Base-by-base conservation (phyloP, 2,888 invertebrate genomes). In the Drosophila sordidula region DNA sequence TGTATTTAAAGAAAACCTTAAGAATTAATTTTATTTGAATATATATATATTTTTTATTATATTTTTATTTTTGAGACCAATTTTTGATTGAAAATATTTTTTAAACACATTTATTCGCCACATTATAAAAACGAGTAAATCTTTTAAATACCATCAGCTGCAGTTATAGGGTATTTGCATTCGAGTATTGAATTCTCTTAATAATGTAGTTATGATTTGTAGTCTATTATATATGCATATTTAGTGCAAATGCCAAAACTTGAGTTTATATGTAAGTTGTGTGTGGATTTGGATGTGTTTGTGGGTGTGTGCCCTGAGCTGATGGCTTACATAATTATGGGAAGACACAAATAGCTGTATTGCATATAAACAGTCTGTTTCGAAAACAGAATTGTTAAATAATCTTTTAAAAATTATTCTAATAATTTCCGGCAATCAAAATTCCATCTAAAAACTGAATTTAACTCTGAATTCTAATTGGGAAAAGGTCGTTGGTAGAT, bases 141-240 rank as follows among this genome's bases (percentile, higher is more conserved):
- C 4, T 25, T 26, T 26, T 26, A 26, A 26, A 0, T 26, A 8
- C 8, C 26, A 1, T 26, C 32, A 11, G 9, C 12, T 12, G 0
- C 1, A 12, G 0, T 11, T 11, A 5, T 0, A 22, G 52, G 41
- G 52, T 41, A 52, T 41, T 41, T 3, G 5, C 1, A 5, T 6
- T 41, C 9, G 29, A 29, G 18, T 18, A 52, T 11, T 9, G 9
- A 9, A 6, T n/a, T 9, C 9, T 11, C 1, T 38, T 4, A n/a
- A 14, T n/a, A 39, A 18, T 29, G 51, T 29, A n/a, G 22, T 29
- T 41, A 29, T 29, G 41, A 52, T 52, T 52, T 52, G 18, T 22
- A 29, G 18, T 41, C n/a, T 52, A 52, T 18, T 18, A 41, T 39
- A 41, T 29, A 41, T 29, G 51, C 51, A 18, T 29, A 29, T 29